Evolutionary conservation across 2,113 vertebrate genomes (phyloP).

Genomic region (Atherinomorus stipes): DNA sequence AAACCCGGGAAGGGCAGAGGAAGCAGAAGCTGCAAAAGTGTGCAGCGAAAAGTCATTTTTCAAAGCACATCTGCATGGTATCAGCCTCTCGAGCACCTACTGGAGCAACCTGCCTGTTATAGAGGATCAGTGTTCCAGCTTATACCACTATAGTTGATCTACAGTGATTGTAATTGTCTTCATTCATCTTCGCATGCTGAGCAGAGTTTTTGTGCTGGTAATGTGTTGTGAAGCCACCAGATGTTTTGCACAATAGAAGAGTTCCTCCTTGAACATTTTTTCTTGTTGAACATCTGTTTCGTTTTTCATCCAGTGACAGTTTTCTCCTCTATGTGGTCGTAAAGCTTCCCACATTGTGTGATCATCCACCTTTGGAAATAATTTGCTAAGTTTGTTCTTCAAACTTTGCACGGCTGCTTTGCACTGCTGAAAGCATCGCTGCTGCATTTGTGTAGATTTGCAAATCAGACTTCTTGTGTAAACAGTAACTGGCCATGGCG

Average conservation of each 20-base stretch:
- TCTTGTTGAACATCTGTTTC: slow-evolving; percentile 57
- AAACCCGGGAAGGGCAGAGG: neutral
- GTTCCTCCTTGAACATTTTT: slow-evolving; percentile 44
- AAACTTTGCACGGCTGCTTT: no score
- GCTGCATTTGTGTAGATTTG: no score
- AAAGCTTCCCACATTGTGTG: neutral
- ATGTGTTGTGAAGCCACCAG: slow-evolving; percentile 53
- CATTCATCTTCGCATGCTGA: slow-evolving; percentile 54
- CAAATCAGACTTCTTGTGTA: neutral
- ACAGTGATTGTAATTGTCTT: slow-evolving; percentile 38
- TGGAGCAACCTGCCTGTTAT: slow-evolving; percentile 7
- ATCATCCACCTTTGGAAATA: slow-evolving; percentile 5
- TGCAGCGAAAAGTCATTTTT: slow-evolving; percentile 18
- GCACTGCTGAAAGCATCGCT: no score
- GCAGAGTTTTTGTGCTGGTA: slow-evolving; percentile 32
- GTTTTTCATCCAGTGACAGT: slow-evolving; percentile 13
- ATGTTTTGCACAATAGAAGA: slow-evolving; percentile 40
- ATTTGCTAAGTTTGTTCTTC: neutral
- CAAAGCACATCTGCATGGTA: slow-evolving; percentile 19
- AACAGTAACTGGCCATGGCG: neutral
- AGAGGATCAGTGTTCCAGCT: slow-evolving; percentile 25
- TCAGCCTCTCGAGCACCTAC: neutral
- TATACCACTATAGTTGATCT: slow-evolving; percentile 31
- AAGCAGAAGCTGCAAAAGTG: neutral
- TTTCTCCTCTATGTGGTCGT: slow-evolving; percentile 12